Base-by-base conservation (phyloP, 2,888 invertebrate species). In the Mamestra brassicae region DNA sequence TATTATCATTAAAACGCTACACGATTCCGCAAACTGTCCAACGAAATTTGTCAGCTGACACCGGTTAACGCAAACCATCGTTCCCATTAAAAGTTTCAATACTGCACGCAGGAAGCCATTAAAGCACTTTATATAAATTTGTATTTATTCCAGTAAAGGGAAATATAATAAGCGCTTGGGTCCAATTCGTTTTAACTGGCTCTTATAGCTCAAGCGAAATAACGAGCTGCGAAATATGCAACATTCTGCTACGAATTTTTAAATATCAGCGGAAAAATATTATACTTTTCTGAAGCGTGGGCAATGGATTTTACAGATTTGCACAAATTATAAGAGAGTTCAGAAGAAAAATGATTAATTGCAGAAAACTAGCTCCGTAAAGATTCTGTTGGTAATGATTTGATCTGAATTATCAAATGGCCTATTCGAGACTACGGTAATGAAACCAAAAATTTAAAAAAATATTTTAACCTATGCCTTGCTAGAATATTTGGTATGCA, bases 31-130 rank as follows among this genome's bases (percentile, higher is more conserved):
- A 60, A 64, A 52, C 38, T 15, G 61, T 26, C 5, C 42, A 42
- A 4, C 36, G 11, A 73, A 73, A 62, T 61, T 17, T 45, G 15
- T 66, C 61, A 45, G 42, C 3, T 65, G 55, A 61, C 11, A 60
- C 34, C 52, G 61, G 6, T 66, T 61, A 57, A 38, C 38, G 45
- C 64, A 34, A 76, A 66, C 38, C 36, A 62, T 72, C n/a, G 65
- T 45, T 26, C 11, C 11, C 52, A 74, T 74, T 73, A 62, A 73
- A 79, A 74, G 34, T 78, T 66, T 67, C 34, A 78, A 58, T 79
- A 58, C 34, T 52, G 50, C 17, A 34, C 13, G 58, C 38, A 2
- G 38, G 26, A 63, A 79, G 38, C 34, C 52, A 66, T 66, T 52
- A 66, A 54, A 73, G 34, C 54, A 17, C 7, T 63, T 73, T 38